Base-by-base conservation (phyloP, 2,113 vertebrate species). In the Vulpes ferrilata region DNA sequence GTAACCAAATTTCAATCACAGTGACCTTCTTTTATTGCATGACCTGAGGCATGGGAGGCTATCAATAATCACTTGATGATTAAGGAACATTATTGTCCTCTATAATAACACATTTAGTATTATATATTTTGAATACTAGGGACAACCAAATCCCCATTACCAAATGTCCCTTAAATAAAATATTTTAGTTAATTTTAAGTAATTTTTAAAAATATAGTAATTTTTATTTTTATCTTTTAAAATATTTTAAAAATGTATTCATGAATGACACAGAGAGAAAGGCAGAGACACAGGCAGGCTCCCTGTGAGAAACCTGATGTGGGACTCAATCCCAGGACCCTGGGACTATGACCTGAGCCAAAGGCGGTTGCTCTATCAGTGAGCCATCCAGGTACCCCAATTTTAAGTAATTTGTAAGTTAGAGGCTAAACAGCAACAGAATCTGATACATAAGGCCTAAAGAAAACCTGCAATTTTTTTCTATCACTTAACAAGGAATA, bases 361-460 rank as follows among this genome's bases (percentile, higher is more conserved):
- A 43, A 43, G 43, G 43, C 43, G 43, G 43, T 43, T 43, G 43
- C 43, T 43, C 43, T 43, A 43, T 43, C 43, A 43, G 43, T 43
- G 5, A 6, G 43, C 43, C 5, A 43, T 43, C 43, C 43, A 43
- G 43, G 43, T 43, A 43, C 43, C 43, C 43, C 43, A 43, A 60
- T 59, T 95, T 87, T 43, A 93, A 85, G 43, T 93, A 43, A 76
- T 11, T 96, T 87, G 93, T 30, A 91, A 87, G 86, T 95, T 76
- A 87, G 22, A 81, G 12, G 38, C 16, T 62, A 83, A 82, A 88
- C 0, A 87, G 19, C 74, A 62, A 60, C 1, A 69, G 43, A 27
- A 13, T 64, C 30, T 53, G 20, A 30, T 67, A 90, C 12, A 30
- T 60, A 15, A 82, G 6, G 22, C 4, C 7, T 23, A 67, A 27